Base-by-base conservation (phyloP, 2,797 vertebrate genomes). In the Muraenolepis orangiensis region DNA sequence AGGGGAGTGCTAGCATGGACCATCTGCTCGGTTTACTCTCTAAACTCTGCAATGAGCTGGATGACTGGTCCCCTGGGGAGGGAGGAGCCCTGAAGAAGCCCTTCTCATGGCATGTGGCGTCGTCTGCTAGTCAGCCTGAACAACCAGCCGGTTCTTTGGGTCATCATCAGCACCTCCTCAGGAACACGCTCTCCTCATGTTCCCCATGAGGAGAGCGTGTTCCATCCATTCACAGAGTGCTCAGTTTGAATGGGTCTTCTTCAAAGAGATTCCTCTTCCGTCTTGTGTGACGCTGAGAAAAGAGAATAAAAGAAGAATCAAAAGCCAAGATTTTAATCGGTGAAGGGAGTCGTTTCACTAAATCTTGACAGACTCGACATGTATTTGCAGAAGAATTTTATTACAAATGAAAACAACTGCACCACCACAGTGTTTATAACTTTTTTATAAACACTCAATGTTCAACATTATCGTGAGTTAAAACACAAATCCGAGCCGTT, bases 401-500 rank as follows among this genome's bases (percentile, higher is more conserved):
- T 23, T 28, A 46, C 51, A 23, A 57, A n/a, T 26, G 26, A 64
- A 57, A 64, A 64, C 66, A 67, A 67, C 30, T 31, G 29, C 66
- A 67, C 14, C 29, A 31, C 18, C 29, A 28, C 23, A 16, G 4
- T 67, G 66, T 67, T 67, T 67, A 67, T 67, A 67, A 67, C 30
- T 31, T 18, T n/a, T 20, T 67, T 29, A 30, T 11, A 31, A 31
- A 31, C 66, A 67, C 28, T 11, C 66, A 72, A 78, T n/a, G 34
- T 28, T 76, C 61, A 81, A 73, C 38, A 20, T 72, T 74, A 72
- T 78, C 86, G 32, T 38, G 16, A 34, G 86, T 76, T 61, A 68
- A 75, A 82, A 86, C 78, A 64, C 6, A 64, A 64, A n/a, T 57
- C 81, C 85, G 87, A 79, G 76, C 36, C 73, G 30, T 73, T n/a